Evolutionary conservation across 2,888 invertebrate species (phyloP).

Genomic region (Acronicta leporina): DNA sequence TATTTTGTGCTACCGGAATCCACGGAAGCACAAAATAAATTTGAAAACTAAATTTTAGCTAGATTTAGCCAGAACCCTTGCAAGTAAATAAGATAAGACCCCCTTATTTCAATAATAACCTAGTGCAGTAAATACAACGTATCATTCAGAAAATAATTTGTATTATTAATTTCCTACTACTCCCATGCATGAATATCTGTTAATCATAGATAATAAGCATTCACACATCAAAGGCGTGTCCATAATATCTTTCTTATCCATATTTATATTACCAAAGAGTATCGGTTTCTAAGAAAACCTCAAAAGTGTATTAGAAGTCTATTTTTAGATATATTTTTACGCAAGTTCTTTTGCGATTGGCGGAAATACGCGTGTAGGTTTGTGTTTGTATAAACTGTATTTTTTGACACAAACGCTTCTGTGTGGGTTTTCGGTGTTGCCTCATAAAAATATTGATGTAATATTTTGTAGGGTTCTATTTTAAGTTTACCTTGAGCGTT

Average conservation of each 20-base stretch:
- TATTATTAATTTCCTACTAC: too few relatives aligned
- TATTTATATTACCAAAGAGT: slow-evolving; percentile 27
- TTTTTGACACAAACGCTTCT: background rate
- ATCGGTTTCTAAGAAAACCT: slow-evolving; percentile 26
- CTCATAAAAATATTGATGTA: slow-evolving; percentile 14
- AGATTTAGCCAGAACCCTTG: too few relatives aligned
- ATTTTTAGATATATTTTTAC: slow-evolving; percentile 24
- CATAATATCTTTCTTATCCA: slow-evolving; percentile 2
- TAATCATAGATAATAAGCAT: background rate
- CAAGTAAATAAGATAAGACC: too few relatives aligned
- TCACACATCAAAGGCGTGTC: slow-evolving; percentile 25
- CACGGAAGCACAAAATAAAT: too few relatives aligned
- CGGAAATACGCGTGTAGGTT: background rate
- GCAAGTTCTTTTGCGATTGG: slow-evolving; percentile 3
- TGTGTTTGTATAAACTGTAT: background rate
- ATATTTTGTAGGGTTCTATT: slow-evolving; percentile 26
- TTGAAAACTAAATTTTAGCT: too few relatives aligned
- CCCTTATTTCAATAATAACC: too few relatives aligned
- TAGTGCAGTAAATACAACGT: too few relatives aligned
- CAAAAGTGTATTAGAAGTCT: slow-evolving; percentile 20
- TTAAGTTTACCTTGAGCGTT: slow-evolving; percentile 9
- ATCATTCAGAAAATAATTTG: too few relatives aligned
- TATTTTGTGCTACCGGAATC: too few relatives aligned
- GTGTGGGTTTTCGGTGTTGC: slow-evolving; percentile 3
- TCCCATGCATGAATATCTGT: background rate